These are phyloP conservation scores for Sphaerodactylus townsendi DNA, from an alignment of 2,113 vertebrate species.

Conservation along the genomic window DNA sequence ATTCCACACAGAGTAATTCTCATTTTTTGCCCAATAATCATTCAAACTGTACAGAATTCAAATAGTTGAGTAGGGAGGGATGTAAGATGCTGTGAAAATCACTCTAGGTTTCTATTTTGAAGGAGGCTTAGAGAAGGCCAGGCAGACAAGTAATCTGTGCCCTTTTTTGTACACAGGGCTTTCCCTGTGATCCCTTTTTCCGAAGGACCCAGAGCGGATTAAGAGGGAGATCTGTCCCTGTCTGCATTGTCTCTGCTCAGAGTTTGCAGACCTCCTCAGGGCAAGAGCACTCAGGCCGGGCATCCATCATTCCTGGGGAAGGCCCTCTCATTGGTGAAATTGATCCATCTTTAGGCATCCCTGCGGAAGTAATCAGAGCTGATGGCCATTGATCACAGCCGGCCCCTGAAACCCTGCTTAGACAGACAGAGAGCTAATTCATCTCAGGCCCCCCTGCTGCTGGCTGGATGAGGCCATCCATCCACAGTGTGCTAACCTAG, in stretches of 20 bases:
- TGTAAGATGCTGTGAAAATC: no score
- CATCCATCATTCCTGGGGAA: slow-evolving; percentile 61
- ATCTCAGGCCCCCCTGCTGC: slow-evolving; percentile 54
- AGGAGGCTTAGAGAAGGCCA: no score
- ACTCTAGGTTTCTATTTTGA: no score
- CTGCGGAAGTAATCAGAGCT: slow-evolving; percentile 68
- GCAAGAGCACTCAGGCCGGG: not conserved
- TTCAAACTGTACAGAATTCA: no score
- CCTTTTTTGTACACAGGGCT: not conserved
- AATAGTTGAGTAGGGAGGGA: no score
- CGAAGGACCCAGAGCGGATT: not conserved
- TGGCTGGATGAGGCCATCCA: slow-evolving; percentile 51
- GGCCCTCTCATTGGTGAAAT: slow-evolving; percentile 63
- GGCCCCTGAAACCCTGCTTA: slow-evolving; percentile 38
- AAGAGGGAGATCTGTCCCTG: slow-evolving; percentile 8
- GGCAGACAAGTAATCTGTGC: not conserved
- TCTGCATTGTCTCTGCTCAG: fast-evolving
- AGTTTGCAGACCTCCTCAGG: not conserved
- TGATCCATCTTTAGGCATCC: slow-evolving; percentile 64
- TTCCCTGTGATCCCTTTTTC: not conserved
- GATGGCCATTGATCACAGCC: slow-evolving; percentile 70
- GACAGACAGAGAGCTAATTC: slow-evolving; percentile 59
- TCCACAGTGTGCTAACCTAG: slow-evolving; percentile 62
- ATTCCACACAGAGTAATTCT: no score
- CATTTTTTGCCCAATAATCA: no score